Evolutionary conservation across 2,888 invertebrate species (phyloP), one percentile per base, ranked within the genome.

Genomic region (Schizotus pectinicornis): DNA sequence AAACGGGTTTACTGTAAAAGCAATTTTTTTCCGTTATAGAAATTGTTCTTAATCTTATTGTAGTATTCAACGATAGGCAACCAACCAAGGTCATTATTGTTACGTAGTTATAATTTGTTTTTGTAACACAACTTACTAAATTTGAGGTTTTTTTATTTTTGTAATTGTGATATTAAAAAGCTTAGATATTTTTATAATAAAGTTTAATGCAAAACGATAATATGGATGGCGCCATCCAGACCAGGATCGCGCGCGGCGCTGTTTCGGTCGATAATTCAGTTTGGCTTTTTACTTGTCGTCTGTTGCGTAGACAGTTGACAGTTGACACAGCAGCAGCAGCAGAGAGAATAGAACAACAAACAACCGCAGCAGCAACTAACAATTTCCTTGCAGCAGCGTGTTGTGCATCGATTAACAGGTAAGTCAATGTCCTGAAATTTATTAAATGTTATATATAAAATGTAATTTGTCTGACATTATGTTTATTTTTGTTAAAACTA

Each of bases 191-290:
- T n/a, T n/a, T n/a, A n/a, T n/a, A n/a, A n/a, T n/a, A n/a, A n/a
- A n/a, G n/a, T n/a, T 39, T 5, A 22, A 39, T 12, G 12, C 3
- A 7, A 22, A 3, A 8, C 5, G 45, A 45, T 45, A 36, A 47
- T 47, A 47, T 47, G 47, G 47, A 14, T 47, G 32, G 36, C 47
- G 36, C 47, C 47, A 35, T 47, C 47, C 37, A 47, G 47, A 22
- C 36, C 37, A 47, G 47, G 22, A 46, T 37, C 13, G 36, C 47
- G 47, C 47, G 47, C 22, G 47, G 30, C 47, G 37, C 47, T 47
- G 22, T 47, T 47, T 47, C 47, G 35, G 47, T 46, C 46, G 46
- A 46, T 46, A 46, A 46, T 46, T 46, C 46, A 46, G 46, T 46
- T 46, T 46, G 41, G 3, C 13, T 41, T 41, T 41, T 41, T 41